A percentile compares a stretch with the other conserved stretches of the same genome.
Conservation (phyloP, 2,888 invertebrate genomes). For the Harmothoe impar region DNA sequence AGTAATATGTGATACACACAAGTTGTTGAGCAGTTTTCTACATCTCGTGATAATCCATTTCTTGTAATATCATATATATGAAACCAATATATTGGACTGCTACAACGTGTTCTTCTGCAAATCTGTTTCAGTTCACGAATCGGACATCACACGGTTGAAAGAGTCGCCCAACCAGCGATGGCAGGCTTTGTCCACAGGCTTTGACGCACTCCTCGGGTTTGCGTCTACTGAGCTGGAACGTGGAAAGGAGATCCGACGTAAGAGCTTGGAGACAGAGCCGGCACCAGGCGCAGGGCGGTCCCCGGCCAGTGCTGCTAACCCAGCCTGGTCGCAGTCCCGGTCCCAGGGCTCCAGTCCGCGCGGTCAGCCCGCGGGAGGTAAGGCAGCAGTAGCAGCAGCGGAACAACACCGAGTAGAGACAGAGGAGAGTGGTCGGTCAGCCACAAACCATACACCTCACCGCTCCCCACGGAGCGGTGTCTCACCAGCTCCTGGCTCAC, state of each 20-base stretch:
- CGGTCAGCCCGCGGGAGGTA: neutral
- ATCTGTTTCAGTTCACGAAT: slow-evolving; percentile 49
- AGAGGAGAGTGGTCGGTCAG: slow-evolving; percentile 11
- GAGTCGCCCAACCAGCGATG: slow-evolving; percentile 84
- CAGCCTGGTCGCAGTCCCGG: neutral
- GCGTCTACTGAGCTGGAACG: slow-evolving; percentile 94
- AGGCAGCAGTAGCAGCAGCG: neutral
- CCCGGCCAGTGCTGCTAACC: neutral
- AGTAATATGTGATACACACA: too few species aligned
- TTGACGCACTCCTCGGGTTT: slow-evolving; percentile 95
- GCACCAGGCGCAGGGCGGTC: slow-evolving; percentile 24
- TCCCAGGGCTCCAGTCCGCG: neutral
- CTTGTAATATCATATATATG: too few species aligned
- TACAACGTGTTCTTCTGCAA: too few species aligned
- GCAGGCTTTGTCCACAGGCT: slow-evolving; percentile 96
- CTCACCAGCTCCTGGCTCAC: slow-evolving; percentile 4
- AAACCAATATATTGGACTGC: too few species aligned
- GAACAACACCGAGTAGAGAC: neutral
- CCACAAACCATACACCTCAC: slow-evolving; percentile 34
- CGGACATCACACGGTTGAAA: slow-evolving; percentile 62
- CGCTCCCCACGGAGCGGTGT: slow-evolving; percentile 38
- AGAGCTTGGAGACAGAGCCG: slow-evolving; percentile 63
- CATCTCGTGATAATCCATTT: too few species aligned
- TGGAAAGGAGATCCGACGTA: slow-evolving; percentile 67
- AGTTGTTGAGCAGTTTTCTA: too few species aligned